These are phyloP conservation scores for Epirrhoe tristata DNA, from an alignment of 2,888 invertebrate genomes.

Conservation along the genomic window DNA sequence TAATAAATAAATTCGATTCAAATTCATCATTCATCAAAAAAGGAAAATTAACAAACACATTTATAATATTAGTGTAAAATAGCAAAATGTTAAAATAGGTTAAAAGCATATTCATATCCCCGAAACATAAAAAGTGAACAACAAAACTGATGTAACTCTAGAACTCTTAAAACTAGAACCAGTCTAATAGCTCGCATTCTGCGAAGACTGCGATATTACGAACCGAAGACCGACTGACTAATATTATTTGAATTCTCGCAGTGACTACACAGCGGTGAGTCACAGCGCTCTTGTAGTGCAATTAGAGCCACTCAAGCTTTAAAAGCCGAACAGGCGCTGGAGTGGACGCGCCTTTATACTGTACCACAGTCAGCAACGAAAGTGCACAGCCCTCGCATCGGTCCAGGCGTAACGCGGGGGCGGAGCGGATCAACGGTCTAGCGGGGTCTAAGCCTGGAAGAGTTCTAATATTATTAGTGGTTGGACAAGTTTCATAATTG, in stretches of 20 bases:
- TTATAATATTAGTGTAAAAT: too few relatives aligned
- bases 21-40: too few relatives aligned
- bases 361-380: neutral
- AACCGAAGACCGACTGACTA: slow-evolving; percentile 3
- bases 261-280: slow-evolving; percentile 10
- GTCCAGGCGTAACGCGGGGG: slow-evolving; percentile 87
- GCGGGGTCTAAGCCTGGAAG: slow-evolving; percentile 91
- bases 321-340: slow-evolving; percentile 16
- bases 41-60: too few relatives aligned
- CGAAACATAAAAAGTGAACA: too few relatives aligned
- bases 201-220: neutral
- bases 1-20: too few relatives aligned
- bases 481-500: too few relatives aligned
- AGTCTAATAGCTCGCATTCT: neutral
- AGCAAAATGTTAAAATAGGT: too few relatives aligned
- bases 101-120: too few relatives aligned
- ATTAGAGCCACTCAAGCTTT: slow-evolving; percentile 24
- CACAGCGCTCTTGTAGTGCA: slow-evolving; percentile 11
- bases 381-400: slow-evolving; percentile 91
- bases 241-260: slow-evolving; percentile 21
- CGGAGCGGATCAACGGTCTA: slow-evolving; percentile 88
- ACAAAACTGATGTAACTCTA: too few relatives aligned
- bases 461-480: too few relatives aligned
- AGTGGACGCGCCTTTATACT: slow-evolving; percentile 24
- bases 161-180: neutral